Evolutionary conservation across 2,888 invertebrate species (phyloP), one percentile per base, ranked within the genome.

Genomic region (Metopia argyrocephala): DNA sequence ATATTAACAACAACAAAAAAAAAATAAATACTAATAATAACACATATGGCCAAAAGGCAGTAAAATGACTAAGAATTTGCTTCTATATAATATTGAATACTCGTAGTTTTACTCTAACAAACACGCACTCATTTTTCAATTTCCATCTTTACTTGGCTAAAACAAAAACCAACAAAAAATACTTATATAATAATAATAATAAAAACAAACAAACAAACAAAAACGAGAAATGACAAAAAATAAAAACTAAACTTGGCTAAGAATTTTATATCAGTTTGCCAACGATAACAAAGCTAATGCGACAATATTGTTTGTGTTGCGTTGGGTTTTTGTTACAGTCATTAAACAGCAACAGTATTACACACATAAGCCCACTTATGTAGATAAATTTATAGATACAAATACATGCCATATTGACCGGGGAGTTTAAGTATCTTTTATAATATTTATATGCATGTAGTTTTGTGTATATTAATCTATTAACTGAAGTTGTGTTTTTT

Each of bases 271-370:
- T 28, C 20, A 28, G 46, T 65, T 75, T 81, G 83, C 81, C 83
- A 83, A 81, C 76, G 61, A 74, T 75, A 75, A 68, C 18, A 56
- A 76, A 73, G 73, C 80, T 80, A 82, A 83, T 82, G 83, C 82
- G 83, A 83, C 83, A 83, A 83, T 83, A 83, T 83, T 83, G 82
- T 75, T 76, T 76, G 81, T 54, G 78, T 83, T 80, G 71, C 54
- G 61, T 70, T 82, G 70, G 64, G 62, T 78, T 78, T 74, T 61
- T 66, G 52, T 74, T 74, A 65, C 65, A 73, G 64, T 76, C 73
- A 52, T 76, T 76, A 69, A 70, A 66, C 78, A 75, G 61, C 28
- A 64, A n/a, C 31, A 46, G 25, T 73, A 20, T 48, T 48, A 50
- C 5, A 48, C 12, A 45, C 27, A 52, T 20, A 62, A 7, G 54